Conservation (phyloP, 2,113 vertebrate species). For the Ascaphus truei region DNA sequence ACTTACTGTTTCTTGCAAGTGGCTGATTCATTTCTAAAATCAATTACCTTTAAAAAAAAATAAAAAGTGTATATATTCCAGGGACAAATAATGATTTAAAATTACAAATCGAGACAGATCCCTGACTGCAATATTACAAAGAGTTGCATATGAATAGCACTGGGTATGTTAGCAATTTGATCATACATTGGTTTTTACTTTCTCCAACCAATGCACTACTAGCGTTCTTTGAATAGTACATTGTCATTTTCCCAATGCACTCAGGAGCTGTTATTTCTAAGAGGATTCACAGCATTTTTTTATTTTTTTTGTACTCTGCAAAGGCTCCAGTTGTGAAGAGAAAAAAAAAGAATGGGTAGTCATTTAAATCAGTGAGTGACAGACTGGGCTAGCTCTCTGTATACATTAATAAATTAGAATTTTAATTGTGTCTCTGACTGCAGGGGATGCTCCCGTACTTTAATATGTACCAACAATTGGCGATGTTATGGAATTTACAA, state of each 20-base stretch:
- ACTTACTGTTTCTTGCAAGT: neutral
- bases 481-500: conserved; percentile 78
- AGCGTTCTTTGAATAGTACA: conserved; percentile 38
- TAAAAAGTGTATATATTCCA: neutral
- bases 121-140: neutral
- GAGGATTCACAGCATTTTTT: conserved; percentile 45
- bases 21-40: conserved; percentile 1
- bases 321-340: conserved; percentile 56
- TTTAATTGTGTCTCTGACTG: conserved; percentile 94
- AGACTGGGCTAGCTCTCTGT: conserved; percentile 87
- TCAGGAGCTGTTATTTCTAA: conserved; percentile 48
- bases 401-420: conserved; percentile 99
- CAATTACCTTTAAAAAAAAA: conserved; percentile 14
- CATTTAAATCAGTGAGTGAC: conserved; percentile 92
- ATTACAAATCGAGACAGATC: conserved; percentile 4
- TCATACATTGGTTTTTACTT: conserved; percentile 38
- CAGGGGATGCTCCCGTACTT: conserved; percentile 78
- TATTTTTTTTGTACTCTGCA: conserved; percentile 37
- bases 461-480: conserved; percentile 88
- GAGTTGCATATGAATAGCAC: conserved; percentile 8
- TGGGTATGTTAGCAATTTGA: neutral
- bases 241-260: conserved; percentile 46
- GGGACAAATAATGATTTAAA: conserved; percentile 3
- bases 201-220: conserved; percentile 23
- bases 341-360: conserved; percentile 65